Base-by-base conservation (phyloP, 2,797 vertebrate genomes). In the Mormyrops boulengeri region DNA sequence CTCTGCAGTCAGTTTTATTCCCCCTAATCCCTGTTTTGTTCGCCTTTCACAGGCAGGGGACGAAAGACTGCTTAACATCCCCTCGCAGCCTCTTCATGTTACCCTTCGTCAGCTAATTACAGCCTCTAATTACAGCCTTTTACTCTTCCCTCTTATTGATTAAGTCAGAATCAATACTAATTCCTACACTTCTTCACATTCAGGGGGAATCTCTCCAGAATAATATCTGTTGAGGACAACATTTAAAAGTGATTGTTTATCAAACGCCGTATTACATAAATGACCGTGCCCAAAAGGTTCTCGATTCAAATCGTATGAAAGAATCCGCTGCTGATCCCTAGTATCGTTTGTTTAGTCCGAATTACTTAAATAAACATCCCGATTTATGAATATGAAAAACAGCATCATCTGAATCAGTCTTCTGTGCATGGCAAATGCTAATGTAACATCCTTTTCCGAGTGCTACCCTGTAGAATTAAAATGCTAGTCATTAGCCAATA, bases 21-120 rank as follows among this genome's bases (percentile, higher is more conserved):
- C 82, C 8, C 41, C 57, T 2, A 89, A 89, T 34, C 34, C 85
- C 85, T 87, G 30, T 87, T 87, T 87, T 85, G 84, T 87, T 57
- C 11, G 30, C 34, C 44, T 87, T 87, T 87, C 86, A 34, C 30
- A 89, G 38, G n/a, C 80, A 85, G 17, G n/a, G 22, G 53, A 62
- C 55, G 55, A 19, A 47, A 60, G 55, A 30, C 82, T 34, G 80
- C n/a, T 85, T 19, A 60, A 26, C 80, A 80, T 12, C 41, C 53
- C 77, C 57, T 84, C 8, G 22, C 9, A 69, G 14, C 55, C 53
- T 62, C 52, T 49, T 62, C 44, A 60, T 62, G 44, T 89, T 50
- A 52, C 7, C 44, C 2, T 57, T 26, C 53, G 86, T 44, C 53
- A 47, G 73, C 88, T 22, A 82, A 89, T 82, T 57, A 84, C 62